Evolutionary conservation across 2,888 invertebrate species (phyloP).

Genomic region (Augiades crinisus): DNA sequence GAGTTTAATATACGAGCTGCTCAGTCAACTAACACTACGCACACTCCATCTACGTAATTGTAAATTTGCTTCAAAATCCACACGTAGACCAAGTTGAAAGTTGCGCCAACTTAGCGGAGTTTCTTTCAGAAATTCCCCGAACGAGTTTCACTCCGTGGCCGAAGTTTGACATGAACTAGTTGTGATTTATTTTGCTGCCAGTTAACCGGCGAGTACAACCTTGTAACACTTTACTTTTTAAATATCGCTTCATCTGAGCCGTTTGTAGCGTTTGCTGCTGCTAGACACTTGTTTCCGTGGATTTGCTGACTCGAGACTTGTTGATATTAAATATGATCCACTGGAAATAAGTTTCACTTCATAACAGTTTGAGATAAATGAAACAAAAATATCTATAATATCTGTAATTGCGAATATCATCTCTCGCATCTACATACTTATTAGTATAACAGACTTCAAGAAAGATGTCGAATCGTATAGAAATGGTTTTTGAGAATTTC

Average conservation of each 20-base stretch:
- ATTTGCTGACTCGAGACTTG: background rate
- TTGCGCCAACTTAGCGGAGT: conserved; percentile 19
- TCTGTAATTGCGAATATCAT: too few relatives aligned
- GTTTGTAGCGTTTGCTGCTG: background rate
- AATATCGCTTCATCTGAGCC: background rate
- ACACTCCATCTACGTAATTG: conserved; percentile 23
- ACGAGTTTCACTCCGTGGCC: conserved; percentile 14
- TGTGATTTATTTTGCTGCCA: conserved; percentile 25
- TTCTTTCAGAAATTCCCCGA: conserved; percentile 19
- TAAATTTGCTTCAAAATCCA: conserved; percentile 23
- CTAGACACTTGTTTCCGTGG: background rate
- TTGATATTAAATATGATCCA: too few relatives aligned
- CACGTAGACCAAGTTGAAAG: conserved; percentile 19
- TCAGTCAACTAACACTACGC: background rate
- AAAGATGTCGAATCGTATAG: too few relatives aligned
- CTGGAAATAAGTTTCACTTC: too few relatives aligned
- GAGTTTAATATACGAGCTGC: background rate
- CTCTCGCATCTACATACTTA: too few relatives aligned
- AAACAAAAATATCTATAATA: too few relatives aligned
- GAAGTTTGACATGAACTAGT: conserved; percentile 19
- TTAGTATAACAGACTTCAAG: too few relatives aligned
- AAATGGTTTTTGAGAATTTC: too few relatives aligned
- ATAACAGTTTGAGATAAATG: too few relatives aligned
- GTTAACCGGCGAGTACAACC: conserved; percentile 8
- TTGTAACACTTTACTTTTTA: conserved; percentile 19